Evolutionary conservation across 2,888 invertebrate genomes (phyloP).

Genomic region (Bimastos eiseni): DNA sequence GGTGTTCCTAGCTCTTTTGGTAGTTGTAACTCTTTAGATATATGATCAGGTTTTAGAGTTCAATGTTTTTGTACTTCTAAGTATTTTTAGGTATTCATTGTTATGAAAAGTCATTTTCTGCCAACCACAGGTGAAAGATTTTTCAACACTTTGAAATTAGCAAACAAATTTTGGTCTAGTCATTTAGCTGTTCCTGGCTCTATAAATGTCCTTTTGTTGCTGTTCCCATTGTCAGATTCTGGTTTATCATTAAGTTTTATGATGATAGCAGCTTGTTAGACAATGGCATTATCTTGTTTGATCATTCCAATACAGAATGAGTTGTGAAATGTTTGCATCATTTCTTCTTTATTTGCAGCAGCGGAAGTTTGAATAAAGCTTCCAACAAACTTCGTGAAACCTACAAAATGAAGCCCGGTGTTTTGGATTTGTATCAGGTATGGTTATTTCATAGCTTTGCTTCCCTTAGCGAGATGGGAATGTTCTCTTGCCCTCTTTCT

Average conservation of each 20-base stretch:
- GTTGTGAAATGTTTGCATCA: not conserved
- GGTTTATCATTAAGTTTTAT: not conserved
- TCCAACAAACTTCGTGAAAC: conserved; percentile 7
- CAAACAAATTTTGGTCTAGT: not conserved
- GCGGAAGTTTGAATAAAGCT: conserved; percentile 7
- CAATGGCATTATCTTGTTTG: not conserved
- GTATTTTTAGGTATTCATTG: not conserved
- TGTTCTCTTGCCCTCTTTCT: no score
- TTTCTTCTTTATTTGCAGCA: conserved; percentile 27
- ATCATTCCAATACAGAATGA: not conserved
- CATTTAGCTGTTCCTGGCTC: not conserved
- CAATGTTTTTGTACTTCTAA: not conserved
- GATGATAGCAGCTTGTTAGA: not conserved
- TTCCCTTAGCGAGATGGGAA: no score
- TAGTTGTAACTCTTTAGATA: not conserved
- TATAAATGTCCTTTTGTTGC: not conserved
- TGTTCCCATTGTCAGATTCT: not conserved
- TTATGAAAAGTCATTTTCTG: not conserved
- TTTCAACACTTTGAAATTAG: no score
- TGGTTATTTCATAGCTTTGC: not conserved
- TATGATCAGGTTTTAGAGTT: not conserved
- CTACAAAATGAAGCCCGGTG: not conserved
- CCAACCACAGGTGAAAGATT: not conserved
- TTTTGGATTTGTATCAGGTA: not conserved
- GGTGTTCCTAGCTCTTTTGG: not conserved